These are phyloP conservation scores for Emydura subglobosa DNA, from an alignment of 2,113 vertebrate species.

Conservation along the genomic window DNA sequence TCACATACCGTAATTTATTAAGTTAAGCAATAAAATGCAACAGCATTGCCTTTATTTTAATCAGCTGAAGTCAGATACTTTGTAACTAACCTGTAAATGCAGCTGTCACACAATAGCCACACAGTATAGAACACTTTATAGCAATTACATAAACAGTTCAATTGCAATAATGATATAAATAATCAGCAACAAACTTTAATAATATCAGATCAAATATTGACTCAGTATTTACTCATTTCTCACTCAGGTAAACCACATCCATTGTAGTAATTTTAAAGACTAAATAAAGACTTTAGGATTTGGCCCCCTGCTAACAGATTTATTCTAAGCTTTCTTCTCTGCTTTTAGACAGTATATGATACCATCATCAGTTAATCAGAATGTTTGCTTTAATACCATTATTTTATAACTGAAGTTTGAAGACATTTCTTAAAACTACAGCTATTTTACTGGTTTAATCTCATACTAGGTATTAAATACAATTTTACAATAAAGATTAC, in stretches of 20 bases:
- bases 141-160: neutral
- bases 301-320: neutral
- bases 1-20: neutral
- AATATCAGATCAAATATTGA: conserved; percentile 17
- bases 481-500: conserved; percentile 21
- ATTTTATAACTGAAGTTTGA: neutral
- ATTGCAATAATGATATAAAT: neutral
- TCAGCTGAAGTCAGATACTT: neutral
- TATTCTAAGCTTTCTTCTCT: neutral
- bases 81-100: neutral
- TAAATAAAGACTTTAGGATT: neutral
- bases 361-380: neutral
- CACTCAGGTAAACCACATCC: neutral
- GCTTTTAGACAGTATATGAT: neutral
- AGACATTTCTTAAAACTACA: conserved; percentile 5
- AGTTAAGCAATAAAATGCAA: neutral
- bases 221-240: neutral
- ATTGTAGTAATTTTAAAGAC: neutral
- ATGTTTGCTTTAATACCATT: conserved; percentile 8
- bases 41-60: neutral
- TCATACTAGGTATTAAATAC: conserved; percentile 19
- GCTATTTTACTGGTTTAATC: conserved; percentile 17
- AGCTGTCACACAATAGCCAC: neutral
- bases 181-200: neutral
- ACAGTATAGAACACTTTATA: neutral